These are phyloP conservation scores for Alcis repandata DNA, from an alignment of 2,888 invertebrate species.

Conservation along the genomic window DNA sequence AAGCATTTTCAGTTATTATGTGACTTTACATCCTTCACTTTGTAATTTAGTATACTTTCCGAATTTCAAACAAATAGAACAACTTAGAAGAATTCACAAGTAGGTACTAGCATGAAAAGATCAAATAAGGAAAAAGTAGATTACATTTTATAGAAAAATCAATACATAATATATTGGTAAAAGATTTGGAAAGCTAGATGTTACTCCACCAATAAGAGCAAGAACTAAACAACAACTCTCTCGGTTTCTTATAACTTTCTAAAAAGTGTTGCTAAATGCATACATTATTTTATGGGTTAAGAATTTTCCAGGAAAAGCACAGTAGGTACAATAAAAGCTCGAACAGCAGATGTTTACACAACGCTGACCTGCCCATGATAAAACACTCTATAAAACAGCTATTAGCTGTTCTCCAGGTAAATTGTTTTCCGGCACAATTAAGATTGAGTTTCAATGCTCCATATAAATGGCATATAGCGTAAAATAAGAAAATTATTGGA, in stretches of 20 bases:
- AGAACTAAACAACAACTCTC: too few relatives aligned
- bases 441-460: constrained; percentile 80
- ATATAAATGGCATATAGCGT: constrained; percentile 64
- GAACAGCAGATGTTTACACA: constrained; percentile 68
- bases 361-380: constrained; percentile 61
- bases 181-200: too few relatives aligned
- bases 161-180: too few relatives aligned
- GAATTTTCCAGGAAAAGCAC: constrained; percentile 7
- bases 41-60: neutral
- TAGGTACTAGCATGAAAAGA: too few relatives aligned
- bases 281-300: neutral
- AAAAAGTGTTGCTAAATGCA: too few relatives aligned
- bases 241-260: too few relatives aligned
- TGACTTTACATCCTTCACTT: neutral
- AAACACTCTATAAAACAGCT: constrained; percentile 66
- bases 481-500: constrained; percentile 59
- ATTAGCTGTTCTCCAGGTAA: constrained; percentile 67
- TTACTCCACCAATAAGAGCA: too few relatives aligned
- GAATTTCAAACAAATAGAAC: too few relatives aligned
- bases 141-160: too few relatives aligned
- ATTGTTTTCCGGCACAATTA: constrained; percentile 82
- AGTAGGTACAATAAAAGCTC: constrained; percentile 14
- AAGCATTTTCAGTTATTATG: constrained; percentile 6
- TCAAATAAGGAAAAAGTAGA: too few relatives aligned
- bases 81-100: too few relatives aligned